Percentiles rank a stretch among this genome's conserved stretches.
These are phyloP conservation scores for Trichonephila inaurata DNA, from an alignment of 1,140 invertebrate genomes.

Conservation along the genomic window DNA sequence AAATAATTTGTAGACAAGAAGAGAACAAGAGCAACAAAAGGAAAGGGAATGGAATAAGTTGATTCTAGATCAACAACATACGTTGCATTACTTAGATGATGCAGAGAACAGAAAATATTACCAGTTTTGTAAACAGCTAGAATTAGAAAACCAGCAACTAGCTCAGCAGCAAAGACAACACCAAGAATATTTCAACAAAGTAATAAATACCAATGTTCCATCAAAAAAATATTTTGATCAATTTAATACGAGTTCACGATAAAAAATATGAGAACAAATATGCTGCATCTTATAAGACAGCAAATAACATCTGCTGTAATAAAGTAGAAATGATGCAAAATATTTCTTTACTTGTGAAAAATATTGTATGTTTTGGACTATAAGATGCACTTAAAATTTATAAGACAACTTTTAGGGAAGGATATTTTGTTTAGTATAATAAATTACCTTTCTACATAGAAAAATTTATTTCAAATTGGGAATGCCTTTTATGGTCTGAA, in stretches of 20 bases:
- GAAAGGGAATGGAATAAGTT: not conserved
- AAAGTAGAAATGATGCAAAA: no score
- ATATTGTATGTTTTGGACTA: no score
- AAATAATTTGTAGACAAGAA: slow-evolving; percentile 9
- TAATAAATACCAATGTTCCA: slow-evolving; percentile 86
- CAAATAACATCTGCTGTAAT: not conserved
- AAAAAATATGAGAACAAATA: not conserved
- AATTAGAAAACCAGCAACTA: slow-evolving; percentile 84
- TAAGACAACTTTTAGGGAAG: no score
- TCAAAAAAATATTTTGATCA: slow-evolving; percentile 87
- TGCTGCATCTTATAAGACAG: not conserved
- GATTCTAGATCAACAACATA: not conserved
- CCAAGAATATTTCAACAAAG: slow-evolving; percentile 85
- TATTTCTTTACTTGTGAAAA: no score
- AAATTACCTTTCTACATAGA: no score
- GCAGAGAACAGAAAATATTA: not conserved
- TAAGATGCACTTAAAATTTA: no score
- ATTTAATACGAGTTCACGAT: slow-evolving; percentile 85
- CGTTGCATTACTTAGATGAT: not conserved
- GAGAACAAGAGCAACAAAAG: not conserved
- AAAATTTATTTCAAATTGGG: no score
- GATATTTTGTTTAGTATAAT: no score
- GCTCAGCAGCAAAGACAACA: slow-evolving; percentile 85
- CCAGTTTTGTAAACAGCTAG: not conserved
- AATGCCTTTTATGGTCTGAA: no score